Percentiles rank a stretch among this genome's conserved stretches.
These are phyloP conservation scores for Euphonia xanthogaster DNA, from an alignment of 2,797 vertebrate species.

Conservation along the genomic window DNA sequence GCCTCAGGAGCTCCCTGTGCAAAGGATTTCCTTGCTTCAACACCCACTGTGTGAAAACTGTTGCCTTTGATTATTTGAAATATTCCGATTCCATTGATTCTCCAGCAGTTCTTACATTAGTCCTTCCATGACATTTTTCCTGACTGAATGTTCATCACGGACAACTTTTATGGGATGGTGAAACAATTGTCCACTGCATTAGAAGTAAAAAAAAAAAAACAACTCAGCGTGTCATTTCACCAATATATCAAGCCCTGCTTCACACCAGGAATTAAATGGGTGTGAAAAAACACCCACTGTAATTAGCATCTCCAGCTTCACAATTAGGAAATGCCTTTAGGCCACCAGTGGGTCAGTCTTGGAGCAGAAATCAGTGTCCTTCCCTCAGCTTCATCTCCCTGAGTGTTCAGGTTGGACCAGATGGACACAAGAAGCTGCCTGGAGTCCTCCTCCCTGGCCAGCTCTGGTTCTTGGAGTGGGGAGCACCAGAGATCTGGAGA, in stretches of 20 bases:
- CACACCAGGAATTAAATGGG: neutral
- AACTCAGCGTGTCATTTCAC: neutral
- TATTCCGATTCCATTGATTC: neutral
- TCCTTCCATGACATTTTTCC: neutral
- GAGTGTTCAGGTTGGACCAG: neutral
- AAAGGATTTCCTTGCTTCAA: neutral
- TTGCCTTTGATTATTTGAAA: neutral
- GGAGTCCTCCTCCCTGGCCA: neutral
- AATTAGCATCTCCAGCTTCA: neutral
- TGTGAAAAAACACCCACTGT: neutral
- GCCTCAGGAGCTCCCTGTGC: neutral
- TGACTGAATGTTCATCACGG: neutral
- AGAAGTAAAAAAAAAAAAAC: neutral
- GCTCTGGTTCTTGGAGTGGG: neutral
- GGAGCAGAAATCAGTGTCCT: neutral
- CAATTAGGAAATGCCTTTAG: neutral
- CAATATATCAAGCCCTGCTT: neutral
- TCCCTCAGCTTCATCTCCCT: neutral
- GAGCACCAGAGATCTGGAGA: neutral
- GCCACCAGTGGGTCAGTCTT: neutral
- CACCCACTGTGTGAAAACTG: neutral
- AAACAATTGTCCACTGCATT: neutral
- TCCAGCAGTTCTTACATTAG: neutral
- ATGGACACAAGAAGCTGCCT: neutral
- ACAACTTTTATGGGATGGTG: neutral